A percentile compares a stretch with the other conserved stretches of the same genome.
Conservation (phyloP, 2,797 vertebrate species). For the Scolopax rusticola region DNA sequence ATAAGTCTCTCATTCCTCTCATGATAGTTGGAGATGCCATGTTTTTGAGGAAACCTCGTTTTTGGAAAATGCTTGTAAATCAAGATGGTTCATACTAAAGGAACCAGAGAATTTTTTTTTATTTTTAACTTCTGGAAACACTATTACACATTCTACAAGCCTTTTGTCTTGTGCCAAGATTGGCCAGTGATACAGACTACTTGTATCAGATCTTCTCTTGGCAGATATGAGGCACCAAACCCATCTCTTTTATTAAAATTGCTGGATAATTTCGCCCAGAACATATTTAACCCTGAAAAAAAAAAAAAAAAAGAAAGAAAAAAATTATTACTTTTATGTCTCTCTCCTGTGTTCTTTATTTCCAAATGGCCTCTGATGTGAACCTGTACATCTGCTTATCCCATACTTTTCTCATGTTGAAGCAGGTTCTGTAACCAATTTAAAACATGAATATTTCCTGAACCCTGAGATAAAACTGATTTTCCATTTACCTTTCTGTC, state of each 20-base stretch:
- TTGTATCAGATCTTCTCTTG: neutral
- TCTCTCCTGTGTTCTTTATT: neutral
- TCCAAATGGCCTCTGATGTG: neutral
- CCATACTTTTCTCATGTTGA: neutral
- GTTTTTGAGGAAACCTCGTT: neutral
- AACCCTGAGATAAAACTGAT: neutral
- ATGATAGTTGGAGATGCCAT: neutral
- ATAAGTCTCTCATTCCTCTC: neutral
- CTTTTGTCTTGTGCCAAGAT: neutral
- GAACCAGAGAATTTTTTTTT: neutral
- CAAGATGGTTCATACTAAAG: neutral
- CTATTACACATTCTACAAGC: neutral
- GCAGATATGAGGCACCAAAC: neutral
- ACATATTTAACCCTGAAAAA: neutral
- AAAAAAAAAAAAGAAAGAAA: rapidly evolving
- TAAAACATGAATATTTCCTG: neutral
- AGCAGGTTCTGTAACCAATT: neutral
- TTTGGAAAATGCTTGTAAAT: neutral
- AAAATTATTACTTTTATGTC: neutral
- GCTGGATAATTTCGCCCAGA: neutral
- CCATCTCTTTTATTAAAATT: neutral
- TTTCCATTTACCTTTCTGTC: neutral
- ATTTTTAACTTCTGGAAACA: neutral
- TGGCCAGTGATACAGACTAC: neutral
- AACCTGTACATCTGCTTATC: neutral